A percentile compares a stretch with the other conserved stretches of the same genome.
Conservation (phyloP, 2,113 vertebrate species). For the Lepidiolamprologus cunningtoni region DNA sequence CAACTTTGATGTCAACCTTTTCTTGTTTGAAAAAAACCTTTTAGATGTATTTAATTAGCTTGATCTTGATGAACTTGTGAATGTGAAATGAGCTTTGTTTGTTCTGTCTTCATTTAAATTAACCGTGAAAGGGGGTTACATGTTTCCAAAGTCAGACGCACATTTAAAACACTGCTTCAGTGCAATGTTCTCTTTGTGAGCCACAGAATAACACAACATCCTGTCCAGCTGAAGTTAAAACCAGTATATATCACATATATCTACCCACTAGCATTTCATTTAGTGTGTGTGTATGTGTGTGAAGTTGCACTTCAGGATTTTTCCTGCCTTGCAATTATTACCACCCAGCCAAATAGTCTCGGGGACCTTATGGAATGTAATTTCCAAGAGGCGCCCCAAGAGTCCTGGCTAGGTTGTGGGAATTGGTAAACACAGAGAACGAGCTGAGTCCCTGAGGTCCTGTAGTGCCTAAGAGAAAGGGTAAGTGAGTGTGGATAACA, state of each 20-base stretch:
- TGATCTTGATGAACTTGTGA: not conserved
- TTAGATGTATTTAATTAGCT: not conserved
- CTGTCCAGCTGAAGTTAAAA: not conserved
- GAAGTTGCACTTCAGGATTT: not conserved
- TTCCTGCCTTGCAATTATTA: conserved; percentile 17
- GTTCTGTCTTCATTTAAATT: not conserved
- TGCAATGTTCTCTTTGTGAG: not conserved
- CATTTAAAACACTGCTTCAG: not conserved
- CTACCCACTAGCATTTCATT: not conserved
- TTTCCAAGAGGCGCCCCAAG: conserved; percentile 44
- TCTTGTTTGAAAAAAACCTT: not conserved
- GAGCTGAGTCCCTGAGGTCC: conserved; percentile 32
- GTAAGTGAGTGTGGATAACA: conserved; percentile 58
- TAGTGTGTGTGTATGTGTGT: not conserved
- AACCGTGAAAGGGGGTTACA: not conserved
- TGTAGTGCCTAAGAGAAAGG: conserved; percentile 41
- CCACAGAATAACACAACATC: not conserved
- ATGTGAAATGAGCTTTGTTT: not conserved
- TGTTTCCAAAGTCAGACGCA: not conserved
- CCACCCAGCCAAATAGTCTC: conserved; percentile 24
- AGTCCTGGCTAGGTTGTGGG: conserved; percentile 34
- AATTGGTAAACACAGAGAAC: conserved; percentile 56
- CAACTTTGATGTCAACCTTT: not conserved
- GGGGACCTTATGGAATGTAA: conserved; percentile 49
- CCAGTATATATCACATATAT: not conserved